Base-by-base conservation (phyloP, 2,888 invertebrate species). In the Netelia virgata region DNA sequence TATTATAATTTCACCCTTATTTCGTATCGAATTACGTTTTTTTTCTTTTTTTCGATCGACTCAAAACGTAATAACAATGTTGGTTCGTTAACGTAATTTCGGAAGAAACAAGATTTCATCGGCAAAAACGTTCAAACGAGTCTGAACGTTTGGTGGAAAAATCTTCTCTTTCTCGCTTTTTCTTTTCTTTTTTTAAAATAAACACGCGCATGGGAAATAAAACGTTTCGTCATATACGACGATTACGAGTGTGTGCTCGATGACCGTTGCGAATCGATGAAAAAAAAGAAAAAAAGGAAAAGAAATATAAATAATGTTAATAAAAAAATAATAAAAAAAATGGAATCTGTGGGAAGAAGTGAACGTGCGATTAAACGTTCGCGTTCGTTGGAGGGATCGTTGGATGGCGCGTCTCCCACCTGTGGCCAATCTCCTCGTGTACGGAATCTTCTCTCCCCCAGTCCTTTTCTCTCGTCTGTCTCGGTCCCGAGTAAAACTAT, bases 401-500 rank as follows among this genome's bases (percentile, higher is more conserved):
- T 61, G 66, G 64, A 77, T 28, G 55, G 43, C 75, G 64, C 80
- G 84, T 88, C 90, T 89, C 88, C 90, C 90, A 89, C 90, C 87
- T 89, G 88, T 90, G 89, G 89, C 89, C 87, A 88, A 82, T 66
- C 74, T 82, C 82, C 59, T 64, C 64, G 28, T 41, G 74, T 86
- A 83, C 88, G 88, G 87, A 23, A 79, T 79, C 72, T 55, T 79
- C 78, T 72, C 78, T 79, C 78, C 76, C 70, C 64, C 18, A 28
- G 20, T 63, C 72, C 63, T 79, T 79, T 63, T 84, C 69, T 74
- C 72, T 61, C 47, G 59, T 75, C 63, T 50, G 59, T 66, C 47
- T n/a, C 53, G 74, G 6, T 16, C 16, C 59, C 20, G 70, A 91
- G 91, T 92, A 93, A 93, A 93, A 93, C 93, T 93, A 91, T 89